phyloP scores from a whole-genome alignment of 2,113 vertebrate genomes.

The Porphyrio hochstetteri region DNA sequence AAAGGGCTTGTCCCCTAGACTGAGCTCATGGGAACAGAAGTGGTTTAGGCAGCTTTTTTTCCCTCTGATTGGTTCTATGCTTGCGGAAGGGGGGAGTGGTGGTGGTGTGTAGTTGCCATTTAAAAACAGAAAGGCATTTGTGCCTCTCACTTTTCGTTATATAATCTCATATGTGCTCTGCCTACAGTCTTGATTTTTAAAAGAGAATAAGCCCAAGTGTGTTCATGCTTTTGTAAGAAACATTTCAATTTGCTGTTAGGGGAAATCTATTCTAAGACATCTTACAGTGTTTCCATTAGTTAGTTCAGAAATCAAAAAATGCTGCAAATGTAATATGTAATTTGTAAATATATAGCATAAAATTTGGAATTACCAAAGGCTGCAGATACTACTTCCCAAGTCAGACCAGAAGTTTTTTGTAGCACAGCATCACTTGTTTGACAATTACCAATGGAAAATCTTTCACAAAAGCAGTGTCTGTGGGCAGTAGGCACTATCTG shows the following conservation, averaged over 20 bases:
- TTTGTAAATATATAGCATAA: neutral
- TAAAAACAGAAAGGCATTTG: neutral
- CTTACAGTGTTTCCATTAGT: neutral
- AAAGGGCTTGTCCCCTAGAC: neutral
- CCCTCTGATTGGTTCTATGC: neutral
- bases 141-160: neutral
- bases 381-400: neutral
- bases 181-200: neutral
- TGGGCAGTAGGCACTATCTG: neutral
- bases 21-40: neutral
- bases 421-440: fast-evolving
- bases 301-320: neutral
- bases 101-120: neutral
- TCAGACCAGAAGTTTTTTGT: neutral
- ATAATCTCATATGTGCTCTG: neutral
- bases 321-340: neutral
- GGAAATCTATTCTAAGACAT: neutral
- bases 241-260: neutral
- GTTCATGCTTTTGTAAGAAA: constrained; percentile 34
- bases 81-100: neutral
- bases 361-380: neutral
- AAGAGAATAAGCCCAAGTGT: neutral
- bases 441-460: neutral
- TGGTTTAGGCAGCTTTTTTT: neutral
- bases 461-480: neutral